Evolutionary conservation across 2,797 vertebrate genomes (phyloP).

Genomic region (Pangasius krempfi): DNA sequence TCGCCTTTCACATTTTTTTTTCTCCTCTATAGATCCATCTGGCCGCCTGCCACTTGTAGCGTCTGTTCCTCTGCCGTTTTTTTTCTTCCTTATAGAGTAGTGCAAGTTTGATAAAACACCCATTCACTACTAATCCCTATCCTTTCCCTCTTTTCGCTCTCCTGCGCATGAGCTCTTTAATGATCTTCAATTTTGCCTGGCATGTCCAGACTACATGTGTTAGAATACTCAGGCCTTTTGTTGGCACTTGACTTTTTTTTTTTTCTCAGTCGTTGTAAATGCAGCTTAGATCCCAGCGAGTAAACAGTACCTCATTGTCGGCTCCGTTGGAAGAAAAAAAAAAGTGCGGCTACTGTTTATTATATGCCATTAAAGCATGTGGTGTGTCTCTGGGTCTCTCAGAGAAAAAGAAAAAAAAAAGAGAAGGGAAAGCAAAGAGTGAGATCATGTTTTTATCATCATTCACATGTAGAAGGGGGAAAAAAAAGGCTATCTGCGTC

Average conservation of each 20-base stretch:
- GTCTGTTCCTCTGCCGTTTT: slow-evolving; percentile 22
- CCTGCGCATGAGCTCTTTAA: slow-evolving; percentile 55
- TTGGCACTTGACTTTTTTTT: slow-evolving; percentile 51
- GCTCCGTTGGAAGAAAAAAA: slow-evolving; percentile 58
- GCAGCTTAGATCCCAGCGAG: slow-evolving; percentile 76
- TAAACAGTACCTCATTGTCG: slow-evolving; percentile 83
- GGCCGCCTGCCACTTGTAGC: slow-evolving; percentile 48
- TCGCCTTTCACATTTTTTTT: slow-evolving; percentile 37
- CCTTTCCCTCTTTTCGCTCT: slow-evolving; percentile 44
- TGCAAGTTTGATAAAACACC: slow-evolving; percentile 48
- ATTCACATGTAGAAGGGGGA: slow-evolving; percentile 70
- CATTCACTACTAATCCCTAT: slow-evolving; percentile 49
- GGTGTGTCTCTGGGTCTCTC: slow-evolving; percentile 58
- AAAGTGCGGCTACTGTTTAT: slow-evolving; percentile 78
- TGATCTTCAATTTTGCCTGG: slow-evolving; percentile 59
- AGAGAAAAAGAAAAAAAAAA: slow-evolving; percentile 58
- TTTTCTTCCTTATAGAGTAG: slow-evolving; percentile 49
- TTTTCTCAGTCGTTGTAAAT: slow-evolving; percentile 59
- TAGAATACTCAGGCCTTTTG: slow-evolving; percentile 57
- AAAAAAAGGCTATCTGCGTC: slow-evolving; percentile 76
- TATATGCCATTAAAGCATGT: slow-evolving; percentile 65
- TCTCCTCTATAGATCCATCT: slow-evolving; percentile 42
- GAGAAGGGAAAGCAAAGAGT: slow-evolving; percentile 58
- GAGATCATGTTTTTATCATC: slow-evolving; percentile 83
- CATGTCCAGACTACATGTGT: slow-evolving; percentile 57